Evolutionary conservation across 2,113 vertebrate species (phyloP), one percentile per base, ranked within the genome.

Genomic region (Tinamus guttatus): DNA sequence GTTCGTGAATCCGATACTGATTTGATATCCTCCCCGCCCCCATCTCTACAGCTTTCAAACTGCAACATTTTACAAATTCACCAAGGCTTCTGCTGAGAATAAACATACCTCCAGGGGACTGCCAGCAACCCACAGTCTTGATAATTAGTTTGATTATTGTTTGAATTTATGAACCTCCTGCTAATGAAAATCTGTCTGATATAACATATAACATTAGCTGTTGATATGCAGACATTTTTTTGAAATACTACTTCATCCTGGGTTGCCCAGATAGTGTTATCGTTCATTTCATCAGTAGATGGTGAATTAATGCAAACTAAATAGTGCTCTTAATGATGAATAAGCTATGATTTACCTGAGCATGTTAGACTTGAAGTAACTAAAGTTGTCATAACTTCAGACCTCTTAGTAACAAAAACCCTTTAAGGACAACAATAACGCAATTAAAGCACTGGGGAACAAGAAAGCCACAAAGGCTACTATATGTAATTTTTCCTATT

Each of bases 161-260:
- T 90, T 62, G 45, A 84, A 89, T 93, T 91, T 90, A 94, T 75
- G 58, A 92, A 34, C 59, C 67, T 81, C 77, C 71, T 94, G 75
- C 75, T 87, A 4, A 58, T 45, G 59, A 62, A 68, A 82, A 80
- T 93, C 75, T 77, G 82, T 38, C 34, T 87, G 43, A 28, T 82
- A 14, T 54, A n/a, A n/a, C n/a, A n/a, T n/a, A n/a, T n/a, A 65
- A 47, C 24, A 49, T 73, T 85, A 87, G 81, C 67, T 76, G 43
- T 45, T 91, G 87, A 58, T 65, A 40, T 40, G 58, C 4, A 49
- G n/a, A n/a, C 13, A 2, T 6, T 11, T 62, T 85, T 85, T 52
- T 58, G 49, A 85, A 93, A 91, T 65, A 76, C 28, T 56, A 16
- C 25, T 85, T 74, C 62, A 36, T 22, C 10, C 17, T 52, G 52